These are phyloP conservation scores for Myotis lucifugus DNA, from an alignment of 2,113 vertebrate species.

Conservation along the genomic window DNA sequence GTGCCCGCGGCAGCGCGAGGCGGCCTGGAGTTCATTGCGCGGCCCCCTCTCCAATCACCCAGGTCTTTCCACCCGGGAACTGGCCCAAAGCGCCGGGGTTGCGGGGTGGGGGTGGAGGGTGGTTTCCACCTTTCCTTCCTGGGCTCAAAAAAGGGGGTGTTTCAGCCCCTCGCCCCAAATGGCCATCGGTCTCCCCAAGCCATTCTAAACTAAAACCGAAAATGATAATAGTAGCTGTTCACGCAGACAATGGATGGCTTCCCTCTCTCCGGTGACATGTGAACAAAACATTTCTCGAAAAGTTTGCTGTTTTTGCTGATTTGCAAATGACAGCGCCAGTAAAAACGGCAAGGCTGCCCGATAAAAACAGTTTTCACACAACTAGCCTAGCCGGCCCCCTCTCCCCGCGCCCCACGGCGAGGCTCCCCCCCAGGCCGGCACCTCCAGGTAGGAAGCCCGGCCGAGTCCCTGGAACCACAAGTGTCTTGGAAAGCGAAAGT, in stretches of 20 bases:
- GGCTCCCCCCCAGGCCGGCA: not conserved
- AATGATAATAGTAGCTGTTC: not conserved
- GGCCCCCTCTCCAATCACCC: not conserved
- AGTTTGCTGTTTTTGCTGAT: slow-evolving; percentile 64
- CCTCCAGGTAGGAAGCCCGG: not conserved
- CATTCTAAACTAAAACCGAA: not conserved
- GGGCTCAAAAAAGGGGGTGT: not conserved
- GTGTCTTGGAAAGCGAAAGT: slow-evolving; percentile 35
- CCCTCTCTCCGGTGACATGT: not conserved
- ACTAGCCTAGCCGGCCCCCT: not conserved
- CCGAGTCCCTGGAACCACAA: not conserved
- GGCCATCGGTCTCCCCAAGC: not conserved
- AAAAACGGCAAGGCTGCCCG: not conserved
- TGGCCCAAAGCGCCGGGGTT: not conserved
- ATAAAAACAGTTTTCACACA: not conserved
- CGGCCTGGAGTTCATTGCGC: not conserved
- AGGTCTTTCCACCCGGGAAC: not conserved
- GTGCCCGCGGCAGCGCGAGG: not conserved
- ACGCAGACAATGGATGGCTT: not conserved
- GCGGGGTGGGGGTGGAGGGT: too few relatives aligned
- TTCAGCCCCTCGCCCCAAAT: not conserved
- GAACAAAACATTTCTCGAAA: slow-evolving; percentile 52
- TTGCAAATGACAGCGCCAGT: not conserved
- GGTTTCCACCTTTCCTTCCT: not conserved
- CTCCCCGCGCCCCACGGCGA: fast-evolving